Percentiles rank a stretch among this genome's conserved stretches.
Evolutionary conservation across 2,113 vertebrate genomes (phyloP).

Genomic region (Mohoua ochrocephala): DNA sequence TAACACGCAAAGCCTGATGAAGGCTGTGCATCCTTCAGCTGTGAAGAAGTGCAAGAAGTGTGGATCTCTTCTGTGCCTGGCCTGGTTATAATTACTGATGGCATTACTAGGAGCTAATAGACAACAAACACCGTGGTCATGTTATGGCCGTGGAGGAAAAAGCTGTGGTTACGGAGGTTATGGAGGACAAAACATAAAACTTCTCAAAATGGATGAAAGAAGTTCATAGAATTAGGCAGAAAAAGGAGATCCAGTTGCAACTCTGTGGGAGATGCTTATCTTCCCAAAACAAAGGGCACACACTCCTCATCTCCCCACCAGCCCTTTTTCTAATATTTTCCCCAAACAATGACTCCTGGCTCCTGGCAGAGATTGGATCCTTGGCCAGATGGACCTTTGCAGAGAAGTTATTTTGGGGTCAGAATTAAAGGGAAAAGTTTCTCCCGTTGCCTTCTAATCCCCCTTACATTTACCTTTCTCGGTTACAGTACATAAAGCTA

Average conservation of each 20-base stretch:
- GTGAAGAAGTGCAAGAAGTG: not conserved
- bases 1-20: fast-evolving
- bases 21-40: not conserved
- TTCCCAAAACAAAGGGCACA: not conserved
- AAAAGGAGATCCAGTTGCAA: not conserved
- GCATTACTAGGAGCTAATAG: not conserved
- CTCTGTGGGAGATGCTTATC: not conserved
- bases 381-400: not conserved
- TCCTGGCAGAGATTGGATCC: not conserved
- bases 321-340: not conserved
- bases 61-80: not conserved
- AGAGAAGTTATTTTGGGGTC: not conserved
- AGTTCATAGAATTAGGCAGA: not conserved
- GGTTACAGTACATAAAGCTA: not conserved
- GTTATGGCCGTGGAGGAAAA: too few relatives aligned
- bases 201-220: not conserved
- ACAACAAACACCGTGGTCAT: not conserved
- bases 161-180: not conserved
- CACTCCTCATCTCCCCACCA: not conserved
- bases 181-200: not conserved
- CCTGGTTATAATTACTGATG: not conserved
- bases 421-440: not conserved
- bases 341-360: not conserved
- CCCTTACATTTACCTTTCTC: constrained; percentile 47
- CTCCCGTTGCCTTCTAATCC: not conserved